Base-by-base conservation (phyloP, 2,888 invertebrate genomes). In the Drosophila hamatofila region DNA sequence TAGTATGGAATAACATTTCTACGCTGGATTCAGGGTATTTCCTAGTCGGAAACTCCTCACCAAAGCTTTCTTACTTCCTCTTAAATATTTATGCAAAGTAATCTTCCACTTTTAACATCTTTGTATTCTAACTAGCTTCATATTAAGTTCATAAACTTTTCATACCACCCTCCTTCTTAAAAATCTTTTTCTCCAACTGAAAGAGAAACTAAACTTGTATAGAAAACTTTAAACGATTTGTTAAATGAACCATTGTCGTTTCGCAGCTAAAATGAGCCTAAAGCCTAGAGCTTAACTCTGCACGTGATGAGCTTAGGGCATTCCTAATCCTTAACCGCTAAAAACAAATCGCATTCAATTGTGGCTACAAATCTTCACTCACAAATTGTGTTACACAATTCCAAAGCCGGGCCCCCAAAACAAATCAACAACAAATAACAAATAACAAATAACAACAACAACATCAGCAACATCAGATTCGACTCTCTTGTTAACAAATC, bases 401-500 rank as follows among this genome's bases (percentile, higher is more conserved):
- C 61, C 67, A 66, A 88, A 69, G 87, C 75, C 87, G 68, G 56
- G 81, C 78, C 83, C 71, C 83, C 69, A 70, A 83, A 83, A 21
- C 73, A 71, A 88, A 83, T 83, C 59, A 63, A 59, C 69, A 44
- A 33, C 57, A 54, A 33, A 56, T 39, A 30, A 14, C 30, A 30
- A 27, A 27, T 3, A 8, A 56, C 51, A 39, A 49, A 41, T 33
- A 58, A 44, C 46, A 46, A 4, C 46, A 55, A n/a, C 41, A 49
- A 14, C 46, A 49, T 8, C 41, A 54, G 14, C 23, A 37, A 6
- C 35, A 37, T 37, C 35, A 21, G n/a, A 33, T 27, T 37, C 16
- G 37, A 25, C 52, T 81, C 52, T 78, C 52, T 78, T 84, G 74
- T 89, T 84, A 85, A 77, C 86, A 88, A 89, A 75, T 65, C 63